Base-by-base conservation (phyloP, 2,113 vertebrate species). In the Australoheros scitulus region DNA sequence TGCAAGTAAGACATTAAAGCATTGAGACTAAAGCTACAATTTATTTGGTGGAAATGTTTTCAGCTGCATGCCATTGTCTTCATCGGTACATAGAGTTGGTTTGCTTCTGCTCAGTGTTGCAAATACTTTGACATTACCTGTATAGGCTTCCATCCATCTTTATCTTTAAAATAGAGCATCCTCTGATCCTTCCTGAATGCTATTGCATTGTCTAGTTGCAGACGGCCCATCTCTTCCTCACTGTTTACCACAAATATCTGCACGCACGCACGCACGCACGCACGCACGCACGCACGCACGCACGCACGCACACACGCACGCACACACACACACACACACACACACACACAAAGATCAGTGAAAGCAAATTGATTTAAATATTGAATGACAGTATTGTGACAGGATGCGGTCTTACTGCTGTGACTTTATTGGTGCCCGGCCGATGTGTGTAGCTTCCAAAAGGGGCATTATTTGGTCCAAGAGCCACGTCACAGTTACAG, bases 211-310 rank as follows among this genome's bases (percentile, higher is more conserved):
- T 97, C 96, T 0, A 95, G 95, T 74, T 95, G 95, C 36, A 99
- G 89, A 32, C 76, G 94, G 15, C 94, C 92, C 87, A 99, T 87
- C 80, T 98, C 98, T 77, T 97, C 97, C 89, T 96, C 96, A 89
- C 94, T 96, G 89, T 95, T 97, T 70, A 99, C 97, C 89, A 99
- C 96, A 95, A 97, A 99, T 94, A 99, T 98, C 98, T 68, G 81
- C 60, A 76, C 57, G 41, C 22, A n/a, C 36, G 24, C 11, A 15
- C 3, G 5, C 29, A 34, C 4, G 5, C 36, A 22, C 8, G 50
- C 17, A 76, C 47, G 17, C 13, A 50, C 43, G 6, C 43, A 47
- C 43, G n/a, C n/a, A n/a, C n/a, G n/a, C n/a, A n/a, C n/a, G n/a
- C n/a, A n/a, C n/a, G n/a, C n/a, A n/a, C n/a, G n/a, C n/a, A n/a